Percentiles rank a stretch among this genome's conserved stretches.
These are phyloP conservation scores for Oscheius sp. DNA, from an alignment of 1,140 invertebrate genomes.

Conservation along the genomic window DNA sequence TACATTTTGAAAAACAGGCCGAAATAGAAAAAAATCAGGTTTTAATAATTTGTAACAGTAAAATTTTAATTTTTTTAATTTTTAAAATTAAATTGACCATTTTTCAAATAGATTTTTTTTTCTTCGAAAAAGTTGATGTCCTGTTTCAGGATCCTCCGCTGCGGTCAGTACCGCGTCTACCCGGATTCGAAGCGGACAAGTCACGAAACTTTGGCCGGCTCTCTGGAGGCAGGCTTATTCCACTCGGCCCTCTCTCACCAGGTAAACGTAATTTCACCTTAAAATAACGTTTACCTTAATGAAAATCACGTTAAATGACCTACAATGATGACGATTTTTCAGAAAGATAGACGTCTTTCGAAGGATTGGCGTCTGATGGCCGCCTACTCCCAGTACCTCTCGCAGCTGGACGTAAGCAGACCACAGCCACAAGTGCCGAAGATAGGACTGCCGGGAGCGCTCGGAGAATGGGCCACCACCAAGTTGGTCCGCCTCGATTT, in stretches of 20 bases:
- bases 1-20: no score
- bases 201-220: neutral
- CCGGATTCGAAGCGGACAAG: neutral
- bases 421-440: constrained; percentile 18
- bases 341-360: constrained; percentile 10
- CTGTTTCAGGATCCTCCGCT: neutral
- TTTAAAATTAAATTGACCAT: no score
- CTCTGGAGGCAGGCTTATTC: constrained; percentile 39
- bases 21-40: no score
- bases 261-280: no score
- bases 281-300: no score
- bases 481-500: neutral
- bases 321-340: no score
- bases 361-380: neutral
- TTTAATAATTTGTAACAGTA: no score
- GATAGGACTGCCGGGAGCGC: constrained; percentile 29
- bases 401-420: neutral
- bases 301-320: no score
- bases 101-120: no score
- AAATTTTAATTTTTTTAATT: no score
- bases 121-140: no score
- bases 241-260: constrained; percentile 42
- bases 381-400: neutral
- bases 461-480: constrained; percentile 22
- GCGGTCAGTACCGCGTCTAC: neutral